Conservation (phyloP, 37 sponge, comb jelly and placozoan genomes). For the Tethya wilhelma region DNA sequence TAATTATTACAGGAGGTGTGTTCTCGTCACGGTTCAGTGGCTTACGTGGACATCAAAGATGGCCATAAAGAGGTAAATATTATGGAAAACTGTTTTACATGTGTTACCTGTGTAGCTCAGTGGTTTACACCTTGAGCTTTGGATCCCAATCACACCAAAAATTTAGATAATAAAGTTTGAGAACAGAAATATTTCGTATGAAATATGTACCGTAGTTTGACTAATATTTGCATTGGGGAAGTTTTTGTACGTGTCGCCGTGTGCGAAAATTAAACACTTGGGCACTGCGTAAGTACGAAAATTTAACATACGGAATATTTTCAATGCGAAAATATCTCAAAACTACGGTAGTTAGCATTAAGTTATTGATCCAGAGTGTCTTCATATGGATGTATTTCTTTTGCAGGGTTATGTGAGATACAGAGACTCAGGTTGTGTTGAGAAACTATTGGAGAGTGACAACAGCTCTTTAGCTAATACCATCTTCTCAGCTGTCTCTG, state of each 20-base stretch:
- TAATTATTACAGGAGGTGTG: slow-evolving; percentile 37
- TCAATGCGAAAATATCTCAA: too few relatives aligned
- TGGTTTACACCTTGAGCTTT: too few relatives aligned
- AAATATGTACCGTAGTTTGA: too few relatives aligned
- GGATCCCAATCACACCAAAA: too few relatives aligned
- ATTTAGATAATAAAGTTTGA: too few relatives aligned
- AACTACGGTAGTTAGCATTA: background rate
- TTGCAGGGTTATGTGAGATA: slow-evolving; percentile 55
- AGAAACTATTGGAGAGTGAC: slow-evolving; percentile 4
- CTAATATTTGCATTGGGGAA: too few relatives aligned
- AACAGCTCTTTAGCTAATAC: background rate
- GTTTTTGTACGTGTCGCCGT: too few relatives aligned
- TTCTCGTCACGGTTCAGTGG: slow-evolving; percentile 41
- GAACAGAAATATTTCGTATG: too few relatives aligned
- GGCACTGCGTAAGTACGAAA: too few relatives aligned
- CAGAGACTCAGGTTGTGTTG: slow-evolving; percentile 49
- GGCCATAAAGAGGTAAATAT: slow-evolving; percentile 34
- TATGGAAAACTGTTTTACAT: background rate
- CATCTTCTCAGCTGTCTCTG: slow-evolving; percentile 10
- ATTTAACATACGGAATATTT: too few relatives aligned
- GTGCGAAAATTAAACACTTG: too few relatives aligned
- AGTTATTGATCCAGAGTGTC: background rate
- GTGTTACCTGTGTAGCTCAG: background rate
- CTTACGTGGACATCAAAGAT: slow-evolving; percentile 49
- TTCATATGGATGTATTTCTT: background rate